These are phyloP conservation scores for Neosilurus hyrtlii DNA, from an alignment of 2,797 vertebrate species.

Conservation along the genomic window DNA sequence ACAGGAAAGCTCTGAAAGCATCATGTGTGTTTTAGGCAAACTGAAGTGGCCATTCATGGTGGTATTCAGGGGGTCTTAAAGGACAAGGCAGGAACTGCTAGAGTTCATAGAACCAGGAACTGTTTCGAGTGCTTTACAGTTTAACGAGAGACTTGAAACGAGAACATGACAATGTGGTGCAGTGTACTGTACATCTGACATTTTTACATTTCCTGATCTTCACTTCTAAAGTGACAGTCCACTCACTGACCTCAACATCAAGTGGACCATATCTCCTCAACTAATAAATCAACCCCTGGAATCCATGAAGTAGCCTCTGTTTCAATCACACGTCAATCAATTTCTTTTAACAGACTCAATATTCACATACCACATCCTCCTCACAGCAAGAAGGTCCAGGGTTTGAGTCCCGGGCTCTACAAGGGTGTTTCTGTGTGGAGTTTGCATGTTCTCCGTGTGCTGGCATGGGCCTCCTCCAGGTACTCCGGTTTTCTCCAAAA, in stretches of 20 bases:
- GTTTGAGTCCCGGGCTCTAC: too few relatives aligned
- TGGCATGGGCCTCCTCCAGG: too few relatives aligned
- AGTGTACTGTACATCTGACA: background rate
- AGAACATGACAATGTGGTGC: background rate
- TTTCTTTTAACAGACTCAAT: background rate
- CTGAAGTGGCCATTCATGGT: slow-evolving; percentile 32
- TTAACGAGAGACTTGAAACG: background rate
- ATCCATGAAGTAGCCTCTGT: background rate
- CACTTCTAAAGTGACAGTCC: background rate
- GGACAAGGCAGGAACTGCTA: background rate
- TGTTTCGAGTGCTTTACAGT: background rate
- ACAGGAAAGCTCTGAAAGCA: slow-evolving; percentile 8
- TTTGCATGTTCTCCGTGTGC: too few relatives aligned
- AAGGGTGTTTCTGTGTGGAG: too few relatives aligned
- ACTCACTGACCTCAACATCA: background rate
- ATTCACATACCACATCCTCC: background rate
- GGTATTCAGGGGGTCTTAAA: slow-evolving; percentile 12
- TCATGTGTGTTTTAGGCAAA: slow-evolving; percentile 17
- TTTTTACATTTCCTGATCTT: slow-evolving; percentile 1
- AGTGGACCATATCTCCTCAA: background rate
- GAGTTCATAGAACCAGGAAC: slow-evolving; percentile 9
- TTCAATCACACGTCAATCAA: background rate
- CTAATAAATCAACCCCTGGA: background rate
- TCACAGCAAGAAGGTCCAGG: too few relatives aligned
- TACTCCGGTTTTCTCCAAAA: too few relatives aligned